phyloP scores from a whole-genome alignment of 2,113 vertebrate genomes.

The Felis catus region DNA sequence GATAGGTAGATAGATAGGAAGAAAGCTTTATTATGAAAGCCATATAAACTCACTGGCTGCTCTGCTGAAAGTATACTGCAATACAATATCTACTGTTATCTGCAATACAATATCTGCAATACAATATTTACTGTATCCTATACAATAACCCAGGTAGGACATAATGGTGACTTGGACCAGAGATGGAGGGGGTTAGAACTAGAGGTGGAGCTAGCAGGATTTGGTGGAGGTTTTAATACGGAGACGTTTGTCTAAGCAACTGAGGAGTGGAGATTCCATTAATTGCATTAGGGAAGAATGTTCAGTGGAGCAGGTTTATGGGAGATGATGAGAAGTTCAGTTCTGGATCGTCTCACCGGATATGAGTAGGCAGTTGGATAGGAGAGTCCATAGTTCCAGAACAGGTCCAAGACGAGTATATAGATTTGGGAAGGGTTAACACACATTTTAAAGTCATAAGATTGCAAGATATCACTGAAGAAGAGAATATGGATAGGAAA shows the following conservation, averaged over 20 bases:
- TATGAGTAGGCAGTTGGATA: neutral
- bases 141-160: neutral
- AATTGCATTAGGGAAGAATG: neutral
- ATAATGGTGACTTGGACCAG: neutral
- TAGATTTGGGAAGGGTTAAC: neutral
- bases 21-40: neutral
- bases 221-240: neutral
- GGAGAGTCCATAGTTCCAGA: neutral
- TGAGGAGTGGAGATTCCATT: neutral
- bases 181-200: neutral
- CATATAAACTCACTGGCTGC: neutral
- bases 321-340: neutral
- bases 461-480: neutral
- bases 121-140: neutral
- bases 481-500: neutral
- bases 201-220: neutral
- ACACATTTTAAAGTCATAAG: neutral
- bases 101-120: too few relatives aligned
- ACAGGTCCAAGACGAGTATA: neutral
- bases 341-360: neutral
- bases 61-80: neutral
- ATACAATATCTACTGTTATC: too few relatives aligned
- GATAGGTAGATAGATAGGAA: neutral
- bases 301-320: neutral
- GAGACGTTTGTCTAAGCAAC: neutral